phyloP scores from a whole-genome alignment of 2,113 vertebrate species.

The Anguilla japonica region DNA sequence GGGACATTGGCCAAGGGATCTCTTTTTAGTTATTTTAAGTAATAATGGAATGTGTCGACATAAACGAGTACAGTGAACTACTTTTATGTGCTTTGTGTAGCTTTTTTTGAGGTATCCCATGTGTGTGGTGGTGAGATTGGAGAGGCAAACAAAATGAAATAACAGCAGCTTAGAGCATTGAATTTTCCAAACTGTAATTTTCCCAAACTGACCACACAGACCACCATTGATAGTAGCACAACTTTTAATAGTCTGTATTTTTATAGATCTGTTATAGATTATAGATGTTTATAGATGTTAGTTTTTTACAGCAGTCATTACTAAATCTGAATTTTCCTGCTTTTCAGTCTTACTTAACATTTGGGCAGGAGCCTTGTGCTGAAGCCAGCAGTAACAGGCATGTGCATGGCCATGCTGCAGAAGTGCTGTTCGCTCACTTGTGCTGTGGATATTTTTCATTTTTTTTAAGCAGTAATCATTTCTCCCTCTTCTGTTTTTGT shows the following conservation, averaged over 20 bases:
- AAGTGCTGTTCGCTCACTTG: not conserved
- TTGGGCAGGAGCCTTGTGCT: not conserved
- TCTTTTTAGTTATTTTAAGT: not conserved
- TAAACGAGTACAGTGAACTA: not conserved
- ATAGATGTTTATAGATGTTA: too few relatives aligned
- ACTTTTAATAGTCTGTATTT: not conserved
- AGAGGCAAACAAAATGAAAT: not conserved
- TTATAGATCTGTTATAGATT: too few relatives aligned
- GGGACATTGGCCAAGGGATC: not conserved
- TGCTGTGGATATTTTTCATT: constrained; percentile 39
- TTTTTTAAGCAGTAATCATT: constrained; percentile 73
- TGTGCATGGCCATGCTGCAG: not conserved
- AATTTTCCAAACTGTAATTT: not conserved
- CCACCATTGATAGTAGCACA: not conserved
- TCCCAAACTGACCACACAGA: not conserved
- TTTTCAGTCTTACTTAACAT: not conserved
- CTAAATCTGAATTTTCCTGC: not conserved
- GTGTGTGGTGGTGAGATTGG: not conserved
- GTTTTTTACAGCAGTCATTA: too few relatives aligned
- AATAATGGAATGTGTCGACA: not conserved
- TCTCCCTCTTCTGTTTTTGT: constrained; percentile 70
- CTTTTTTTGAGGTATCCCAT: not conserved
- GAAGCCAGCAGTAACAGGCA: constrained; percentile 1
- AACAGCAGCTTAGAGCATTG: not conserved
- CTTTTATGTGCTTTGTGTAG: not conserved